Percentiles rank a stretch among this genome's conserved stretches.
Conservation (phyloP, 2,797 vertebrate species). For the Sebastolobus altivelis region DNA sequence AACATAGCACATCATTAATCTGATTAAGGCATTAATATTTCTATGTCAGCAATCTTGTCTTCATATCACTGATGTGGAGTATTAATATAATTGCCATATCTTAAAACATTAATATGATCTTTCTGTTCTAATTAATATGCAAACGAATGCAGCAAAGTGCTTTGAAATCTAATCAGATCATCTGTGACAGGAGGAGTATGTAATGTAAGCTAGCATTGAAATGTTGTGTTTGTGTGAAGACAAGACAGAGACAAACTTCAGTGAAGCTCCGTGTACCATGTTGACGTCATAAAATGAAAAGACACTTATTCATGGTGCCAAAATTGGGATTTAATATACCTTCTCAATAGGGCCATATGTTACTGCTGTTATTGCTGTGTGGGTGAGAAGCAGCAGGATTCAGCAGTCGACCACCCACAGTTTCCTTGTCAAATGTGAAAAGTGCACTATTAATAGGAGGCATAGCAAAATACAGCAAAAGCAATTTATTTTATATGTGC, state of each 20-base stretch:
- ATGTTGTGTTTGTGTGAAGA: neutral
- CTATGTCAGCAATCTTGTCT: neutral
- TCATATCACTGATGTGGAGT: neutral
- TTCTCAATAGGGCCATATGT: slow-evolving; percentile 28
- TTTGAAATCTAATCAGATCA: slow-evolving; percentile 14
- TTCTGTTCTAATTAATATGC: slow-evolving; percentile 5
- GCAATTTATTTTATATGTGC: slow-evolving; percentile 4
- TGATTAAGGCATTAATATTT: neutral
- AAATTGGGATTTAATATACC: slow-evolving; percentile 1
- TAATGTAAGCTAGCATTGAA: neutral
- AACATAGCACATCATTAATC: neutral
- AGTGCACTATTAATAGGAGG: slow-evolving; percentile 9
- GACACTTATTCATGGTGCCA: neutral
- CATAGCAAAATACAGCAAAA: slow-evolving; percentile 27
- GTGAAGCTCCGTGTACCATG: neutral
- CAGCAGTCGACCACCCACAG: slow-evolving; percentile 41
- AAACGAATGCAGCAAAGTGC: slow-evolving; percentile 20
- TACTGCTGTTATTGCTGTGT: slow-evolving; percentile 18
- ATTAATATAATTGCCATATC: neutral
- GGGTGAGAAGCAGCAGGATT: slow-evolving; percentile 27
- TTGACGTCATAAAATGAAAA: neutral
- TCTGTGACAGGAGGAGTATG: slow-evolving; percentile 6
- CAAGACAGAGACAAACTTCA: neutral
- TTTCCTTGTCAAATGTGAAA: slow-evolving; percentile 22
- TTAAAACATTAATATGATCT: neutral